Percentiles rank a stretch among this genome's conserved stretches.
These are phyloP conservation scores for Incurvaria masculella DNA, from an alignment of 2,888 invertebrate species.

Conservation along the genomic window DNA sequence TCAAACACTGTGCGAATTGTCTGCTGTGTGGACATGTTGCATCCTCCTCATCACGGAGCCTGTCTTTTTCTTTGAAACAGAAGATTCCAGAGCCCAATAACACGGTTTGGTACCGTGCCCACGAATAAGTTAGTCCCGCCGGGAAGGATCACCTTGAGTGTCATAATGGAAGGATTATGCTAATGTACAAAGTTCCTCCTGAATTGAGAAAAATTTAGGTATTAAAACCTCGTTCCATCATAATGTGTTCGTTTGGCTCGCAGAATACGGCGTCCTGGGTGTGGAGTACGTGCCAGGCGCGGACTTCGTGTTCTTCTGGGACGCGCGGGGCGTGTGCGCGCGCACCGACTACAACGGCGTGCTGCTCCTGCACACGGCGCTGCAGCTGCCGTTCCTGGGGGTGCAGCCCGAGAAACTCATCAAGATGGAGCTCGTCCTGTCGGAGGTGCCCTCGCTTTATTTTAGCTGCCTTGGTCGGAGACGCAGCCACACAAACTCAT, in stretches of 20 bases:
- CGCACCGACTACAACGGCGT: constrained; percentile 91
- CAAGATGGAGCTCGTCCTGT: constrained; percentile 80
- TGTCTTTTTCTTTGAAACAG: too few relatives aligned
- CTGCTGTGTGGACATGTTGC: too few relatives aligned
- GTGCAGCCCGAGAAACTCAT: constrained; percentile 72
- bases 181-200: not conserved
- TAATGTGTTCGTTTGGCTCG: constrained; percentile 24
- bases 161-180: not conserved
- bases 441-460: too few relatives aligned
- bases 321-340: constrained; percentile 77
- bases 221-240: constrained; percentile 1
- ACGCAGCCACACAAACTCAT: too few relatives aligned
- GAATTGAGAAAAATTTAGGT: constrained; percentile 1
- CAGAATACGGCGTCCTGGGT: constrained; percentile 64
- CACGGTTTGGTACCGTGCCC: too few relatives aligned
- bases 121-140: too few relatives aligned
- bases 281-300: constrained; percentile 74
- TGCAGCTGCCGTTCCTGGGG: constrained; percentile 73
- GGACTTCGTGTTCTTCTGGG: constrained; percentile 82
- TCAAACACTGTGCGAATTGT: not conserved
- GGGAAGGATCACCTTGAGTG: too few relatives aligned
- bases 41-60: too few relatives aligned
- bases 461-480: too few relatives aligned
- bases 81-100: too few relatives aligned
- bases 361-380: constrained; percentile 80